Conservation (phyloP, 2,113 vertebrate species). For the Tachycineta bicolor region DNA sequence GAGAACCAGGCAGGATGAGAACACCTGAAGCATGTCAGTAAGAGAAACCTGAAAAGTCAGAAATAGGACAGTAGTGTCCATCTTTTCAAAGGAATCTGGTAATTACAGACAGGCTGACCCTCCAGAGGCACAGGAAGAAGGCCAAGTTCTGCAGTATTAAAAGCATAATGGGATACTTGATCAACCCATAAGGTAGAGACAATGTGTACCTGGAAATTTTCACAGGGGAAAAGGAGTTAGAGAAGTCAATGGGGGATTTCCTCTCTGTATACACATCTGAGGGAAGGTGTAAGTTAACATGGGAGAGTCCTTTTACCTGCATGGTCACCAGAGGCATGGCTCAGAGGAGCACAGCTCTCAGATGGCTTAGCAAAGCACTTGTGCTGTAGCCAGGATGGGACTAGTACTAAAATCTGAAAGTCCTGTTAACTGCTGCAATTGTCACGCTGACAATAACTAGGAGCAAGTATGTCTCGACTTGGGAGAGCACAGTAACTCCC, state of each 20-base stretch:
- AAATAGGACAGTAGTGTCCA: neutral
- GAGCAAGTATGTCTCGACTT: fast-evolving
- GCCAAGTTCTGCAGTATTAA: neutral
- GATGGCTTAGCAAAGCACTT: neutral
- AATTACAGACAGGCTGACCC: neutral
- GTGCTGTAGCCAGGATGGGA: neutral
- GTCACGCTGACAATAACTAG: neutral
- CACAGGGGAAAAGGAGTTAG: neutral
- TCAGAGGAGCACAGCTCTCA: neutral
- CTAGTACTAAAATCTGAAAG: neutral
- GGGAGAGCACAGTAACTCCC: neutral
- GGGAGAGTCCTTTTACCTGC: neutral
- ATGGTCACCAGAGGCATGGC: neutral
- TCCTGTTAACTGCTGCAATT: neutral
- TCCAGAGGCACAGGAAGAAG: neutral
- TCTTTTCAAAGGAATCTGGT: neutral
- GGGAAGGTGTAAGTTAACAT: neutral
- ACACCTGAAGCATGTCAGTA: neutral
- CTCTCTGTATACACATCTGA: neutral
- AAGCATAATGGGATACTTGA: neutral
- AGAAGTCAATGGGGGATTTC: neutral
- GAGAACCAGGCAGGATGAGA: neutral
- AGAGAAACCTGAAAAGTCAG: neutral
- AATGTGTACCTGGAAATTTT: neutral
- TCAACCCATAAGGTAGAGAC: neutral